Evolutionary conservation across 1,140 invertebrate species (phyloP).

Genomic region (Chironomus striatipennis): DNA sequence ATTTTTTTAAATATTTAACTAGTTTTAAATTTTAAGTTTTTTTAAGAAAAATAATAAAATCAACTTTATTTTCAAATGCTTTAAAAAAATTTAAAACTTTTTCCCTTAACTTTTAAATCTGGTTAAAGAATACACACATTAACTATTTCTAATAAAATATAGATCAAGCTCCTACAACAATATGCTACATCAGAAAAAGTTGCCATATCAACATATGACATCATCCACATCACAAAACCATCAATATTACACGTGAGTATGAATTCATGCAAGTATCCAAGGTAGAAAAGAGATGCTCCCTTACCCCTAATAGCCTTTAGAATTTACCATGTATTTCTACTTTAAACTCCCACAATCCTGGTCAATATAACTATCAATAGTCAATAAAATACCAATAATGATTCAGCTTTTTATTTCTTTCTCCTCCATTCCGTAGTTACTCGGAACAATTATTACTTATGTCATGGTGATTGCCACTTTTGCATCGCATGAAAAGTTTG

Average conservation of each 20-base stretch:
- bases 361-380: neutral
- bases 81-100: too few relatives aligned
- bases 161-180: neutral
- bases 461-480: constrained; percentile 18
- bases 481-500: neutral
- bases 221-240: constrained; percentile 13
- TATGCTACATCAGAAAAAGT: neutral
- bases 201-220: neutral
- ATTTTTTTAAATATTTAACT: too few relatives aligned
- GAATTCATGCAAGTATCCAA: too few relatives aligned
- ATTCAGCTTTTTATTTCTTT: neutral
- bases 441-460: constrained; percentile 3
- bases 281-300: too few relatives aligned
- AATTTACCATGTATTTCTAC: too few relatives aligned
- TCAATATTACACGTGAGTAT: neutral
- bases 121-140: too few relatives aligned
- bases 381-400: neutral
- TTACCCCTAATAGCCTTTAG: too few relatives aligned
- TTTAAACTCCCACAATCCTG: neutral
- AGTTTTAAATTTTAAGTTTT: too few relatives aligned
- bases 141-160: neutral
- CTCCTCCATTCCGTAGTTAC: neutral
- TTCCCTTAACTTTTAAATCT: too few relatives aligned
- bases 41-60: too few relatives aligned
- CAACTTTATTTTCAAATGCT: too few relatives aligned